A percentile compares a stretch with the other conserved stretches of the same genome.
These are phyloP conservation scores for Oxystoma pomonae DNA, from an alignment of 2,888 invertebrate genomes.

Conservation along the genomic window DNA sequence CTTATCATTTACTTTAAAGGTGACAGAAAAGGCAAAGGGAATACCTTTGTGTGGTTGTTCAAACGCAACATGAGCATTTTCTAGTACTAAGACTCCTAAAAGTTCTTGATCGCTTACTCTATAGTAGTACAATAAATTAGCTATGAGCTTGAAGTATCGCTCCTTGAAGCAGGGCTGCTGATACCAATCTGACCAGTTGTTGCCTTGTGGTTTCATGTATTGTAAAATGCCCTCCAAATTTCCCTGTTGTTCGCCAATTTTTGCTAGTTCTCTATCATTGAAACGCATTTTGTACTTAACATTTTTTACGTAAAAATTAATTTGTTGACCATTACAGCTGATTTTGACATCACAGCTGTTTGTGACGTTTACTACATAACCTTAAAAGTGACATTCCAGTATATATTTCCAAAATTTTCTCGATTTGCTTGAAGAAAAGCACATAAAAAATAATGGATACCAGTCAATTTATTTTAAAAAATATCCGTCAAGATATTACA, in stretches of 20 bases:
- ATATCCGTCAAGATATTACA: neutral
- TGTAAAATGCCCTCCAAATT: slow-evolving; percentile 69
- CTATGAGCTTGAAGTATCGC: slow-evolving; percentile 70
- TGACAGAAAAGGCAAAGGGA: slow-evolving; percentile 71
- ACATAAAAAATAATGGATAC: neutral
- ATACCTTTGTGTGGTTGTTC: slow-evolving; percentile 61
- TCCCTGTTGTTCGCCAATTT: slow-evolving; percentile 55
- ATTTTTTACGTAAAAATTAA: no score
- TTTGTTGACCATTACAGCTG: no score
- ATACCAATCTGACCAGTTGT: slow-evolving; percentile 50
- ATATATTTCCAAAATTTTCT: neutral
- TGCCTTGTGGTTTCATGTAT: slow-evolving; percentile 61
- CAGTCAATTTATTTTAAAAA: neutral
- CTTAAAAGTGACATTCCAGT: neutral
- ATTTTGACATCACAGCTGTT: no score
- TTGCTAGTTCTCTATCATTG: slow-evolving; percentile 65
- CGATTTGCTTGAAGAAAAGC: neutral
- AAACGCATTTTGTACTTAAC: no score
- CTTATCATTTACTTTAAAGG: slow-evolving; percentile 59
- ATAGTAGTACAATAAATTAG: slow-evolving; percentile 74
- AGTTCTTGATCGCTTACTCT: slow-evolving; percentile 65
- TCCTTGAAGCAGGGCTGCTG: slow-evolving; percentile 59
- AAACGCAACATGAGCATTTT: slow-evolving; percentile 66
- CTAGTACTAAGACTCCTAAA: slow-evolving; percentile 68
- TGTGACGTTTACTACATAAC: neutral